Conservation (phyloP, 2,888 invertebrate species). For the Galerucella nymphaeae region DNA sequence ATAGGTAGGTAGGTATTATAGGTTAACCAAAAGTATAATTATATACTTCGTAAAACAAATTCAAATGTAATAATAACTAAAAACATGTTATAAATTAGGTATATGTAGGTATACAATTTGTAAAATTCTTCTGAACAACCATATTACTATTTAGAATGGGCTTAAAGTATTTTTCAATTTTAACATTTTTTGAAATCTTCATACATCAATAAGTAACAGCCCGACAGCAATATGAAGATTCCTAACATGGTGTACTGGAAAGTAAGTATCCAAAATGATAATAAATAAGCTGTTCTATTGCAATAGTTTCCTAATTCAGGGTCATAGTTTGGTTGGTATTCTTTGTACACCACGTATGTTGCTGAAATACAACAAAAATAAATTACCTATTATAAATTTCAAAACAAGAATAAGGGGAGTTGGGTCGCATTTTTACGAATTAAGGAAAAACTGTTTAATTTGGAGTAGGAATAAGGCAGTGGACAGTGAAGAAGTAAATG, state of each 20-base stretch:
- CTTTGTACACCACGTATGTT: conserved; percentile 56
- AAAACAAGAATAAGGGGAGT: no score
- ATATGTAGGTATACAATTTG: no score
- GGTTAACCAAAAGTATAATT: no score
- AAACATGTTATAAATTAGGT: no score
- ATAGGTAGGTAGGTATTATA: no score
- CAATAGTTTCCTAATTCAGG: conserved; percentile 50
- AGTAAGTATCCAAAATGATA: conserved; percentile 61
- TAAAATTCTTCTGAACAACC: no score
- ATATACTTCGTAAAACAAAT: no score
- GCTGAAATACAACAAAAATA: conserved; percentile 47
- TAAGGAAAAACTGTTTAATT: background rate
- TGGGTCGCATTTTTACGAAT: background rate
- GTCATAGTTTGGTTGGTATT: conserved; percentile 58
- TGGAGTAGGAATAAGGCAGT: background rate
- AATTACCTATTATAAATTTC: no score
- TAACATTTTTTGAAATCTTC: conserved; percentile 48
- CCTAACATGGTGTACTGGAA: conserved; percentile 57
- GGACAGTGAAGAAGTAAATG: no score
- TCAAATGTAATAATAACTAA: no score
- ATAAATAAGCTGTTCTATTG: conserved; percentile 56
- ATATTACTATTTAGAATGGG: no score
- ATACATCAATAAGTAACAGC: conserved; percentile 59
- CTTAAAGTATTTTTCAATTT: background rate
- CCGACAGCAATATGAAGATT: conserved; percentile 56